Evolutionary conservation across 2,888 invertebrate genomes (phyloP), one percentile per base, ranked within the genome.

Genomic region (Stegophylla sp.): DNA sequence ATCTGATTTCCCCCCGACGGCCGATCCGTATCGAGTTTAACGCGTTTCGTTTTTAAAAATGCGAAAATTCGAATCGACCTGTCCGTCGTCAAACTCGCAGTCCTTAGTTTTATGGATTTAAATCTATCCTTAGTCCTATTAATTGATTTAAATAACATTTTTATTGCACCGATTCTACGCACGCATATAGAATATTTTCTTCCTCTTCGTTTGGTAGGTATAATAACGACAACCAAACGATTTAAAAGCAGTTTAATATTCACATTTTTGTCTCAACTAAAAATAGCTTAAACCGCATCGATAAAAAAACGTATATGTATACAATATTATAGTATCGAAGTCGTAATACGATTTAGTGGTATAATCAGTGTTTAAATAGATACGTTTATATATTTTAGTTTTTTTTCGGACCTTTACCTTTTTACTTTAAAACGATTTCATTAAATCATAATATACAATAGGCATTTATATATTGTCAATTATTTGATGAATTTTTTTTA

Each of bases 231-330:
- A 20, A 64, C 41, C 4, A 13, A n/a, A 20, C 1, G 13, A 64
- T 64, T 64, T 43, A 64, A 64, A 66, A 66, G 34, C 43, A 45
- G 23, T 66, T 45, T 45, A 45, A 66, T 7, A 66, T n/a, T n/a
- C 20, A 23, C 17, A 45, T 64, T 12, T 41, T 34, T 34, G 34
- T 34, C 34, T 34, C 34, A 5, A 34, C 7, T 7, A 34, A 34
- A 34, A 34, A 34, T 34, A 34, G 34, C 7, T 34, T 34, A 34
- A 34, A 34, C 34, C 7, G 34, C 3, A 34, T 34, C 34, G 34
- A 34, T 34, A 7, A 5, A 34, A 34, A 3, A 34, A 5, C 7
- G 34, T 34, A 7, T n/a, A 34, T 7, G 34, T 34, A 34, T 34
- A 34, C 3, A 34, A 34, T 34, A 34, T 3, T 34, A 34, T 34